phyloP scores from a whole-genome alignment of 2,797 vertebrate genomes.

The Gymnothorax reevesii region DNA sequence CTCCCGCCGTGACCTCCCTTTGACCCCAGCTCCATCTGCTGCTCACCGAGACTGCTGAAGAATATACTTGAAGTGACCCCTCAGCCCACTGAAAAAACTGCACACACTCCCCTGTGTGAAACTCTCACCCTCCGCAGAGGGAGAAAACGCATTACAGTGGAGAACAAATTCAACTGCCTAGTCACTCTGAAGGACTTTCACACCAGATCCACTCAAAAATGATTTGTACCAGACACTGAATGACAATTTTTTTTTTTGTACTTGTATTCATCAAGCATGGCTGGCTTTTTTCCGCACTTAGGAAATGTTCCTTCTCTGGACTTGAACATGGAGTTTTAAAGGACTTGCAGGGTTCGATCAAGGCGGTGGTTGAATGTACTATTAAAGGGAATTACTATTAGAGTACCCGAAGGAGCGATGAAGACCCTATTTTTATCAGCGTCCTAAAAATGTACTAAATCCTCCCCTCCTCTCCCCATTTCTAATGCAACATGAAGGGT shows the following conservation, averaged over 20 bases:
- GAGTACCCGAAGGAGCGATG: constrained; percentile 1
- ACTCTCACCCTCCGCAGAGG: background rate
- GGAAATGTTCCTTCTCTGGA: constrained; percentile 14
- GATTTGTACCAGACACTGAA: background rate
- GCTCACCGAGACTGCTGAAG: constrained; percentile 6
- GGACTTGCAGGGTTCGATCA: background rate
- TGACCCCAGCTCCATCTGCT: constrained; percentile 57
- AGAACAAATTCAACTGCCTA: background rate
- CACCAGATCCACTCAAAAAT: background rate
- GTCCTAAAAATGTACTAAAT: background rate
- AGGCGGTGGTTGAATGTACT: constrained; percentile 13
- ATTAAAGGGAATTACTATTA: background rate
- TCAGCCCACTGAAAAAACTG: constrained; percentile 31
- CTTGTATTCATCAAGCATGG: constrained; percentile 18
- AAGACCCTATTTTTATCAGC: background rate
- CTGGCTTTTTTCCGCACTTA: constrained; percentile 5
- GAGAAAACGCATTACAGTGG: constrained; percentile 1
- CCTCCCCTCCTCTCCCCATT: background rate
- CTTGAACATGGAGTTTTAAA: constrained; percentile 14
- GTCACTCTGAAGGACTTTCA: constrained; percentile 16
- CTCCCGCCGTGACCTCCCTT: constrained; percentile 75
- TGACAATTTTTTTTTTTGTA: background rate
- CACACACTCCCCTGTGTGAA: background rate
- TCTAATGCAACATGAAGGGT: background rate
- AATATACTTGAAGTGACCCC: constrained; percentile 9